These are phyloP conservation scores for Pycnonotus jocosus DNA, from an alignment of 2,113 vertebrate species.

Conservation along the genomic window DNA sequence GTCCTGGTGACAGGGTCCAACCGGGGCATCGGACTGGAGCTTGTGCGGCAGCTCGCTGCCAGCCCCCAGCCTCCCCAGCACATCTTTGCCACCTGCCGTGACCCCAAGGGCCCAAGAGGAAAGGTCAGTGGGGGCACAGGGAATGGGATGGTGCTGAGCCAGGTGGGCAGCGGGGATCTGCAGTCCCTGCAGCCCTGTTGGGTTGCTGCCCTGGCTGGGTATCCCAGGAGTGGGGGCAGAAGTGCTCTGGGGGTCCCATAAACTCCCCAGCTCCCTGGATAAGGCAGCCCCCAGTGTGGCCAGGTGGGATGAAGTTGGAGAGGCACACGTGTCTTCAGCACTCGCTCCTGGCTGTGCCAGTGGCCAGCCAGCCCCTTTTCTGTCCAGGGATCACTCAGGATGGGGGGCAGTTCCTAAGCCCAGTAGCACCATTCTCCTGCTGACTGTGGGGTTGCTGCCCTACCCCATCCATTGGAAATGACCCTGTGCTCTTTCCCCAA, in stretches of 20 bases:
- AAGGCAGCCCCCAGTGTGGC: not conserved
- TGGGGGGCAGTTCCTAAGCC: not conserved
- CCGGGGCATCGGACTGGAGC: conserved; percentile 54
- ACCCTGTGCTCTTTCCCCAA: not conserved
- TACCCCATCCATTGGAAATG: not conserved
- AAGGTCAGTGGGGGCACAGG: not conserved
- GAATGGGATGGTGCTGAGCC: not conserved
- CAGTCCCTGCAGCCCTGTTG: rapidly evolving
- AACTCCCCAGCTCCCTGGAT: too few relatives aligned
- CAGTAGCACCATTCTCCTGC: not conserved
- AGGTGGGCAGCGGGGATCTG: rapidly evolving
- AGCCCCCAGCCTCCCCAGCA: not conserved
- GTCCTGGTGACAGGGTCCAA: conserved; percentile 50
- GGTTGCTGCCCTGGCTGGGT: not conserved
- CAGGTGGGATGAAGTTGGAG: not conserved
- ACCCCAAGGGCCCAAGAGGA: not conserved
- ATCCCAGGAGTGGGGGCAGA: not conserved
- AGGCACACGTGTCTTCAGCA: not conserved
- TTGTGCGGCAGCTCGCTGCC: conserved; percentile 17
- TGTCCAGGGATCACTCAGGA: not conserved
- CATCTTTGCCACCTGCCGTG: conserved; percentile 57
- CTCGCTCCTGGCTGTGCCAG: not conserved
- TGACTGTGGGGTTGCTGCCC: rapidly evolving
- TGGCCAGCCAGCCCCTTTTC: not conserved
- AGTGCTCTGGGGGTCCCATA: not conserved